phyloP scores from a whole-genome alignment of 2,113 vertebrate species.

The Chionodraco myersi region DNA sequence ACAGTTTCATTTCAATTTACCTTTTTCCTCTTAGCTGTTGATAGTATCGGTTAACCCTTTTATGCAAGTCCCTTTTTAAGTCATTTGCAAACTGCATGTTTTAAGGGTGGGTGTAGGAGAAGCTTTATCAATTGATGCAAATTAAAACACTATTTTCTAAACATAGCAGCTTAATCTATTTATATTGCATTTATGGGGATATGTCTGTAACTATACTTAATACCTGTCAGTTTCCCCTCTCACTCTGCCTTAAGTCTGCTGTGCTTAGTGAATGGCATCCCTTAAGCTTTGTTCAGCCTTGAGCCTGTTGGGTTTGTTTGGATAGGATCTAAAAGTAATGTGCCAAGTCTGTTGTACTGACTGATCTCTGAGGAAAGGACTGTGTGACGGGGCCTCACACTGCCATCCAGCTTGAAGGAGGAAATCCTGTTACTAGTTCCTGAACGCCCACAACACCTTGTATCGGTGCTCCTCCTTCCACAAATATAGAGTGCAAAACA shows the following conservation, averaged over 20 bases:
- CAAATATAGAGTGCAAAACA: background rate
- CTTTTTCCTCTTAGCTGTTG: background rate
- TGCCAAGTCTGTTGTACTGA: background rate
- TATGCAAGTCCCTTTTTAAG: background rate
- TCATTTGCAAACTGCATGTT: background rate
- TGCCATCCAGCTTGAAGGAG: background rate
- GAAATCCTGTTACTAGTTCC: background rate
- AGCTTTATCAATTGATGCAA: background rate
- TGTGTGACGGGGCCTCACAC: background rate
- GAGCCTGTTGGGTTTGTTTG: constrained; percentile 11
- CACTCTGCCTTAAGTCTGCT: background rate
- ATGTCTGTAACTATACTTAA: constrained; percentile 5
- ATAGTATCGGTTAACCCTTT: background rate
- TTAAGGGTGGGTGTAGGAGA: background rate
- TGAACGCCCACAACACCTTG: background rate
- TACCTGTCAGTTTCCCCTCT: constrained; percentile 1
- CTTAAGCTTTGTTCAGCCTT: background rate
- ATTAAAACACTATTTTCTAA: background rate
- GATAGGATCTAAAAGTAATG: background rate
- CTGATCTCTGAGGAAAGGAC: background rate
- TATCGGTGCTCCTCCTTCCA: background rate
- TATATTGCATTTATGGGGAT: background rate
- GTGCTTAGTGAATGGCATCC: background rate
- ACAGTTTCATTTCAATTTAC: background rate
- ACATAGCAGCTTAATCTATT: background rate